phyloP scores from a whole-genome alignment of 2,113 vertebrate genomes.

The Elephantulus edwardii region DNA sequence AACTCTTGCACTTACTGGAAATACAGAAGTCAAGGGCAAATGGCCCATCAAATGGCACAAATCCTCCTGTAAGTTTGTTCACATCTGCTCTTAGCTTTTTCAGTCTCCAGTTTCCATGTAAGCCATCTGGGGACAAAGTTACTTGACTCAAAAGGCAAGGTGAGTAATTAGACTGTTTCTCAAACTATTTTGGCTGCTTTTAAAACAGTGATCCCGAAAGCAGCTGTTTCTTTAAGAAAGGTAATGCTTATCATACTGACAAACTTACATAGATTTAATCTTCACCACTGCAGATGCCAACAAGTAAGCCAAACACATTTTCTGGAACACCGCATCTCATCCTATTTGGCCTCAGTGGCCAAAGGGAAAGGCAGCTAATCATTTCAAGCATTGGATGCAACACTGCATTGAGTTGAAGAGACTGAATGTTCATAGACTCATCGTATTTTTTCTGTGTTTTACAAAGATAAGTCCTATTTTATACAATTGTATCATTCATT shows the following conservation, averaged over 20 bases:
- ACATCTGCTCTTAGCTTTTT: constrained; percentile 1
- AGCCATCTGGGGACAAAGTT: constrained; percentile 52
- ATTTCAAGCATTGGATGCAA: not conserved
- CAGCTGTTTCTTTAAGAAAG: constrained; percentile 25
- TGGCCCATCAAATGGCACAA: not conserved
- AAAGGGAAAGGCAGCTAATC: constrained; percentile 9
- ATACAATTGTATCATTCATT: not conserved
- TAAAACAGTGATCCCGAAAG: constrained; percentile 1
- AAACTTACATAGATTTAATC: not conserved
- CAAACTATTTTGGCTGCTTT: constrained; percentile 48
- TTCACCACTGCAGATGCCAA: not conserved
- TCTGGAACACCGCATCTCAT: not conserved
- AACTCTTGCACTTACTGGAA: not conserved
- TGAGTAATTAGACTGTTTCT: constrained; percentile 25
- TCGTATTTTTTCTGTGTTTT: not conserved
- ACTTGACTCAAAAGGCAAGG: not conserved
- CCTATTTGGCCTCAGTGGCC: not conserved
- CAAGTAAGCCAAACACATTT: not conserved
- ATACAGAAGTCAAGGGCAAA: constrained; percentile 29
- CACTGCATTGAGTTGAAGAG: not conserved
- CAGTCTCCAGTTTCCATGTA: not conserved
- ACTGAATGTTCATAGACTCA: not conserved
- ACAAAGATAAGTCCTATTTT: not conserved
- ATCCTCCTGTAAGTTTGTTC: not conserved
- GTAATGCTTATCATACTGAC: not conserved